Evolutionary conservation across 2,888 invertebrate species (phyloP), one percentile per base, ranked within the genome.

Genomic region (Caenorhabditis sp.): DNA sequence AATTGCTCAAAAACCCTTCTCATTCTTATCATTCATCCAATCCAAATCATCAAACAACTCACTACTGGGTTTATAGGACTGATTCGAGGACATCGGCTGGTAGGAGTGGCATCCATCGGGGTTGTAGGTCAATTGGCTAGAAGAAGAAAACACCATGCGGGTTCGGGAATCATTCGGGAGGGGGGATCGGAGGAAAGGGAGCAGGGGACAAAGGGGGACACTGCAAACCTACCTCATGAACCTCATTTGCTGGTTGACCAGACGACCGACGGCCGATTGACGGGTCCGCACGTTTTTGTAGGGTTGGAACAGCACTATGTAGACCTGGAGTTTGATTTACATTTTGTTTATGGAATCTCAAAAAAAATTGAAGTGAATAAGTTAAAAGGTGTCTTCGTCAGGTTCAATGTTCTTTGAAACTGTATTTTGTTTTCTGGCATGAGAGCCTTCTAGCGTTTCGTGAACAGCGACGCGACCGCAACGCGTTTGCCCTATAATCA

Each of bases 251-350:
- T 92, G 92, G 64, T 89, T 90, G 60, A 92, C 90, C 28, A 90
- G 86, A 32, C 90, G 84, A 2, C 91, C 89, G 22, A 91, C 89
- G 3, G 90, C 90, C 32, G 89, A 89, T 70, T 90, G 90, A 28
- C 91, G 85, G 9, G 89, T 90, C 8, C 95, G 94, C 2, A 95
- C 94, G 91, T 95, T 95, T 92, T 95, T 95, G 92, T 95, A 95
- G 0, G 95, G 95, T 92, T 95, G 95, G 90, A 95, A 95, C 13
- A 95, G 93, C 15, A 95, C 95, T 84, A 95, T 94, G 92, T 95
- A 95, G 24, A 95, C 94, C 92, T 87, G n/a, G n/a, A n/a, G n/a
- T n/a, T n/a, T n/a, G n/a, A n/a, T n/a, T n/a, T n/a, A n/a, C n/a
- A n/a, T n/a, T n/a, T n/a, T n/a, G n/a, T n/a, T n/a, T n/a, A n/a